Evolutionary conservation across 2,797 vertebrate genomes (phyloP).

Genomic region (Sternarchorhynchus goeldii): DNA sequence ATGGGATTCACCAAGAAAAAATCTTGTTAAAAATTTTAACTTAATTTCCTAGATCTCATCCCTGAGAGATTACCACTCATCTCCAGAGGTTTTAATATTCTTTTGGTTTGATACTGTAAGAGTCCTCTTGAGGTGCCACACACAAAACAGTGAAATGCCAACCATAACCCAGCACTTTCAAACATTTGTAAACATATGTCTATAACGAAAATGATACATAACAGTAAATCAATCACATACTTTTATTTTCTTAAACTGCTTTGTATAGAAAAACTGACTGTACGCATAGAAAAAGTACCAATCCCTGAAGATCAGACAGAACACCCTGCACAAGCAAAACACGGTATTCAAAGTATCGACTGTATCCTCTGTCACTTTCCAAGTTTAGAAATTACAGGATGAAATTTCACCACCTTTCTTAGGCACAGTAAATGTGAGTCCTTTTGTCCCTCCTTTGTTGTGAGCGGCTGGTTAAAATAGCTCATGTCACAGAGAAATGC

Average conservation of each 20-base stretch:
- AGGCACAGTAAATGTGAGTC: slow-evolving; percentile 50
- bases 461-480: slow-evolving; percentile 38
- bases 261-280: no score
- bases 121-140: background rate
- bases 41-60: no score
- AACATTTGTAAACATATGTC: background rate
- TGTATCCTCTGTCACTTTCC: slow-evolving; percentile 41
- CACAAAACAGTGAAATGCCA: no score
- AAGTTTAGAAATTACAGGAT: slow-evolving; percentile 60
- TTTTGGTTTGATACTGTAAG: background rate
- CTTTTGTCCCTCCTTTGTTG: background rate
- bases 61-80: background rate
- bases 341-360: slow-evolving; percentile 24
- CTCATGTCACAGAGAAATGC: slow-evolving; percentile 8
- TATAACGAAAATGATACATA: background rate
- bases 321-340: background rate
- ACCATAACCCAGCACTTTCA: background rate
- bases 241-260: background rate
- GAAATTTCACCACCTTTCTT: slow-evolving; percentile 54
- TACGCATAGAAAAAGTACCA: no score
- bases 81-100: background rate
- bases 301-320: background rate
- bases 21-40: no score
- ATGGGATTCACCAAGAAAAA: no score
- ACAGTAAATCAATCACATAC: background rate